These are phyloP conservation scores for Cryptocephalus primarius DNA, from an alignment of 2,888 invertebrate species.

Conservation along the genomic window DNA sequence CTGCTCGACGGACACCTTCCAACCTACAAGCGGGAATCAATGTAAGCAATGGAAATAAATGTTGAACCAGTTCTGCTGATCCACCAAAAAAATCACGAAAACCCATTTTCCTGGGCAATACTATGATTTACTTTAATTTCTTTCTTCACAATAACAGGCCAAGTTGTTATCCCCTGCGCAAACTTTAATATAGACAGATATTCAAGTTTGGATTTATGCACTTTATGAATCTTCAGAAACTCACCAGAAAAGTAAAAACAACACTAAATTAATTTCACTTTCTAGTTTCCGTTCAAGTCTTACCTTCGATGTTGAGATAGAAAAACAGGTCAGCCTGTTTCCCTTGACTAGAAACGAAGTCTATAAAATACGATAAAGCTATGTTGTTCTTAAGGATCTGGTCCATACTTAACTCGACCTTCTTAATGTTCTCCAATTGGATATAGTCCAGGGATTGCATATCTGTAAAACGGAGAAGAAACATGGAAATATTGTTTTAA, in stretches of 20 bases:
- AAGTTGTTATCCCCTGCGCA: too few relatives aligned
- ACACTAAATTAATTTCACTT: too few relatives aligned
- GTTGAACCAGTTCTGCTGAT: too few relatives aligned
- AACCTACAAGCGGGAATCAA: conserved; percentile 34
- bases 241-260: too few relatives aligned
- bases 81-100: too few relatives aligned
- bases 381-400: conserved; percentile 67
- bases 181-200: too few relatives aligned
- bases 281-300: neutral
- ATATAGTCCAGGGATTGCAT: conserved; percentile 20
- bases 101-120: too few relatives aligned
- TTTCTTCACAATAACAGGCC: too few relatives aligned
- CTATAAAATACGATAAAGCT: conserved; percentile 65
- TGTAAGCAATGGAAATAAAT: neutral
- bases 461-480: conserved; percentile 10
- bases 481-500: neutral
- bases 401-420: conserved; percentile 51
- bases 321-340: conserved; percentile 65
- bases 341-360: conserved; percentile 60
- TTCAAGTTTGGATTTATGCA: too few relatives aligned
- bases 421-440: conserved; percentile 29
- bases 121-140: too few relatives aligned
- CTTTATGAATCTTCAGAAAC: too few relatives aligned
- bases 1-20: conserved; percentile 60
- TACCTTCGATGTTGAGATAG: conserved; percentile 66